Evolutionary conservation across 2,888 invertebrate species (phyloP), one percentile per base, ranked within the genome.

Genomic region (Meteorus cinctellus): DNA sequence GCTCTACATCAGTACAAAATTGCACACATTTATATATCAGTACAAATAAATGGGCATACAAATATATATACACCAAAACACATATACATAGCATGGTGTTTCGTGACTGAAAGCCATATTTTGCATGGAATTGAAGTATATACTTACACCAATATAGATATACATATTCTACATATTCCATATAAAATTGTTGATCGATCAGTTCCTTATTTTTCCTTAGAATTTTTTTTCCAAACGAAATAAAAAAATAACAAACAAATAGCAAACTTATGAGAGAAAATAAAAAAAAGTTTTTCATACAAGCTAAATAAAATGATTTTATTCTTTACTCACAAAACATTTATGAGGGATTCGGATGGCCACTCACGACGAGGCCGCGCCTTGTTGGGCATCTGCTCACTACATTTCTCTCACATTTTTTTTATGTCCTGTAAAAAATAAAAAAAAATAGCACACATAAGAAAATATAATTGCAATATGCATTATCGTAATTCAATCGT

Each of bases 311-410:
- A 14, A 48, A 51, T 66, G 19, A 41, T 62, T 36, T 63, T 14
- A 29, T 63, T 63, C 41, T 34, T 68, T 82, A 87, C 88, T 88
- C 77, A 88, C 88, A 87, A 86, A 83, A 87, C 87, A 87, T 88
- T 84, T 84, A 87, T 86, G 77, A 86, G 85, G 84, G 86, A 87
- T 82, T 85, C 84, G 83, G 86, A 84, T 82, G 85, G 85, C 88
- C 88, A 87, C 85, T 87, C 86, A 84, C 84, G 87, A 86, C 86
- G 87, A 85, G 86, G 85, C 87, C 87, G 85, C 80, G 84, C 85
- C 85, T 88, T 86, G 83, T 83, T 83, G 85, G 86, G 85, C 87
- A 88, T 88, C 83, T 85, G 85, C 81, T 78, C 76, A 82, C 29
- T 62, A 77, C 82, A 81, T 69, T 66, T 78, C 72, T 79, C 76